Percentiles rank a stretch among this genome's conserved stretches.
Conservation (phyloP, 2,888 invertebrate species). For the Eupithecia insigniata region DNA sequence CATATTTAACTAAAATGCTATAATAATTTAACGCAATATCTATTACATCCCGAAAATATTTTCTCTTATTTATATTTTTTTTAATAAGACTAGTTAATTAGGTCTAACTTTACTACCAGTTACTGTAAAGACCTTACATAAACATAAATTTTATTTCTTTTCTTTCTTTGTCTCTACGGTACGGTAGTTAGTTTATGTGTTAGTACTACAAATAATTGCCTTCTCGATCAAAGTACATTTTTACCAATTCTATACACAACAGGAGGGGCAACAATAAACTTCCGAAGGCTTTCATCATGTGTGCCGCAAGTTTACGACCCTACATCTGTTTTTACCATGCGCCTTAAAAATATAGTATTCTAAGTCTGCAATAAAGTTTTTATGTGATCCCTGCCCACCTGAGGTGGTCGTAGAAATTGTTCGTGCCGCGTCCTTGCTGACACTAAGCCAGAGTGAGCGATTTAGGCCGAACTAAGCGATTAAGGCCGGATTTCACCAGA, state of each 20-base stretch:
- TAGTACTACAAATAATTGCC: neutral
- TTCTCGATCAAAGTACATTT: neutral
- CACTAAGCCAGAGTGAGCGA: neutral
- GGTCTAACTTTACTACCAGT: too few relatives aligned
- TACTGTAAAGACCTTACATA: too few relatives aligned
- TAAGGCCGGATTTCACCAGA: neutral
- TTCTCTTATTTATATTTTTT: too few relatives aligned
- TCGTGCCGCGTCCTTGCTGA: slow-evolving; percentile 3
- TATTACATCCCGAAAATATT: neutral
- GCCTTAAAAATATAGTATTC: slow-evolving; percentile 41
- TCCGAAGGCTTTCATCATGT: slow-evolving; percentile 3
- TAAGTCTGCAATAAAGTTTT: slow-evolving; percentile 49
- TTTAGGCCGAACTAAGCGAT: neutral
- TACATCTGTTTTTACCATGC: slow-evolving; percentile 26
- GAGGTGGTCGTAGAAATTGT: slow-evolving; percentile 32
- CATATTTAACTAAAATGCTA: neutral
- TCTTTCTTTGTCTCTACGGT: neutral
- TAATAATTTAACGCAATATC: neutral
- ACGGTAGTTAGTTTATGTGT: neutral
- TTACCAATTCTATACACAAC: neutral
- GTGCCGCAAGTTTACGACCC: slow-evolving; percentile 12
- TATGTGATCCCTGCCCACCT: slow-evolving; percentile 49
- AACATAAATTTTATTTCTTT: too few relatives aligned
- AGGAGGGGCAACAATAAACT: slow-evolving; percentile 3
- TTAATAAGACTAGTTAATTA: too few relatives aligned